A percentile compares a stretch with the other conserved stretches of the same genome.
These are phyloP conservation scores for Oenanthe melanoleuca DNA, from an alignment of 2,113 vertebrate species.

Conservation along the genomic window DNA sequence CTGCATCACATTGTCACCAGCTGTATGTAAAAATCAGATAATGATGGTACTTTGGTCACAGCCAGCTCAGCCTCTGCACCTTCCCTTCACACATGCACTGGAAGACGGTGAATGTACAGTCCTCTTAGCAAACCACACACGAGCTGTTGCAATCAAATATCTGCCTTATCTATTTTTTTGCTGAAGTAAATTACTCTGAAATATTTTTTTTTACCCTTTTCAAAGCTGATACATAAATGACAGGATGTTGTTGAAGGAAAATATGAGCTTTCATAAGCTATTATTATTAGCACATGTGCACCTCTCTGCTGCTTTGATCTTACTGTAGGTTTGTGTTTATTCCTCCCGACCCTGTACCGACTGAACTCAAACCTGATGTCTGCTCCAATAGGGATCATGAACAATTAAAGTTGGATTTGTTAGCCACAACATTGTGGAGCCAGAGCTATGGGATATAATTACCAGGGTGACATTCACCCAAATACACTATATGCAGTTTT, in stretches of 20 bases:
- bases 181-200: constrained; percentile 40
- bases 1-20: constrained; percentile 67
- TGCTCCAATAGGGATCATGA: constrained; percentile 5
- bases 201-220: constrained; percentile 30
- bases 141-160: constrained; percentile 39
- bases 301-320: constrained; percentile 64
- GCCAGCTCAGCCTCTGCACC: constrained; percentile 39
- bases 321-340: constrained; percentile 59
- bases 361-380: constrained; percentile 32
- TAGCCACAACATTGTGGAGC: constrained; percentile 32
- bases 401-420: constrained; percentile 50
- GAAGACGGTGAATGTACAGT: neutral
- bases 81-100: neutral
- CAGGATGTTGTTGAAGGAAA: constrained; percentile 81
- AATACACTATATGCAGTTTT: constrained; percentile 24
- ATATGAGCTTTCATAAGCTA: constrained; percentile 74
- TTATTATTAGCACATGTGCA: constrained; percentile 68
- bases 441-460: neutral
- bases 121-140: constrained; percentile 44
- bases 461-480: neutral
- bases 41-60: constrained; percentile 43
- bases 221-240: constrained; percentile 73
- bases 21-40: constrained; percentile 70
- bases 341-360: constrained; percentile 14
- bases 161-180: constrained; percentile 14